These are phyloP conservation scores for Platycheirus albimanus DNA, from an alignment of 2,888 invertebrate genomes.

Conservation along the genomic window DNA sequence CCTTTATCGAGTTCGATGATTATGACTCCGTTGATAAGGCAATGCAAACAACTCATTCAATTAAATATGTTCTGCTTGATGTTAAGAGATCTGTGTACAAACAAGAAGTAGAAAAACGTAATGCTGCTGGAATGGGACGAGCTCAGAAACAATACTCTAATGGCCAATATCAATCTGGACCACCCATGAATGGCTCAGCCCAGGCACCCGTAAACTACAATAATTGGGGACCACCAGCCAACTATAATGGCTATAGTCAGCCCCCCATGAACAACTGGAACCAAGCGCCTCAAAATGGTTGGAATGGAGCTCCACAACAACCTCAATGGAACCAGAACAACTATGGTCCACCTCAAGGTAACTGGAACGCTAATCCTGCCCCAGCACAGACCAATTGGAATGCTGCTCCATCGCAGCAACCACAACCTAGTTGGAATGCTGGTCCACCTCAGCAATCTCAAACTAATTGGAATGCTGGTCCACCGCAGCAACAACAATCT, in stretches of 20 bases:
- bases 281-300: slow-evolving; percentile 78
- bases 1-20: slow-evolving; percentile 80
- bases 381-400: slow-evolving; percentile 74
- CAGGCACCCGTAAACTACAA: slow-evolving; percentile 80
- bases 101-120: slow-evolving; percentile 88
- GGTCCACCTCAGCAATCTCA: slow-evolving; percentile 48
- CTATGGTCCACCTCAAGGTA: slow-evolving; percentile 52
- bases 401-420: slow-evolving; percentile 78
- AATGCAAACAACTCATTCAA: slow-evolving; percentile 91
- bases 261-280: slow-evolving; percentile 82
- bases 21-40: slow-evolving; percentile 88
- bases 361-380: slow-evolving; percentile 32
- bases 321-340: slow-evolving; percentile 62
- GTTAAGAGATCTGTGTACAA: slow-evolving; percentile 96
- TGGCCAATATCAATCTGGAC: slow-evolving; percentile 76
- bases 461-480: slow-evolving; percentile 77
- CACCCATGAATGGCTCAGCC: slow-evolving; percentile 36
- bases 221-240: slow-evolving; percentile 77
- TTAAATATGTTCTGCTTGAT: slow-evolving; percentile 93
- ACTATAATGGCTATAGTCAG: slow-evolving; percentile 75
- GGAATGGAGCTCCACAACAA: slow-evolving; percentile 78
- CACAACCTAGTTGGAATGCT: slow-evolving; percentile 21
- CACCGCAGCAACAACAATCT: slow-evolving; percentile 75
- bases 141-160: slow-evolving; percentile 76
- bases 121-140: slow-evolving; percentile 79